Base-by-base conservation (phyloP, 2,888 invertebrate species). In the Luffia ferchaultella region DNA sequence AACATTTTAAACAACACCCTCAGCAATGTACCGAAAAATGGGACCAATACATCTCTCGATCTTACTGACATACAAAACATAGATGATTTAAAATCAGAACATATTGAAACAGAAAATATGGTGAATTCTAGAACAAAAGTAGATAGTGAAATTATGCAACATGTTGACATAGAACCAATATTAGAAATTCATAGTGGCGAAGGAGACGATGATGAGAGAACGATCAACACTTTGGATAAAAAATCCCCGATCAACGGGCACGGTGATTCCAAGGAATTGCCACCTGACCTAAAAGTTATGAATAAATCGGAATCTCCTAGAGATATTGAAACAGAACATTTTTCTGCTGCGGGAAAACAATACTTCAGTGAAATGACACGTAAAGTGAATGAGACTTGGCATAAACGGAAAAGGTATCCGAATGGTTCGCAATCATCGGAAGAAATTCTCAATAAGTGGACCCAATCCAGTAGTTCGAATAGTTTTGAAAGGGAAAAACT, bases 211-310 rank as follows among this genome's bases (percentile, higher is more conserved):
- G 12, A 12, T 1, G 69, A 68, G 7, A 62, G 54, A 41, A 70
- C 76, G 9, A 71, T 78, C 51, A 57, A 58, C 2, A 71, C 73
- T 2, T 49, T 62, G n/a, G 74, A 72, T 3, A 30, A 3, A 1
- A 58, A 56, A 12, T 62, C 59, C 0, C 67, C 64, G 12, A 76
- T 78, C 17, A 76, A 65, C 18, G 79, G 64, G 1, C 77, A 77
- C 30, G 73, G 73, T 0, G 67, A 69, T 44, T 56, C 59, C 0
- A 60, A 71, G n/a, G 76, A 76, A 60, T 50, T 52, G 0, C 77
- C 78, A 0, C 77, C 76, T 0, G 57, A 59, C 46, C 50, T 61
- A 0, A 55, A 60, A n/a, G 50, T 60, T 2, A 61, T 74, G 2
- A 50, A 53, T 1, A 55, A 68, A 58, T 52, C 50, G 1, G 51